Evolutionary conservation across 30 jellyfish, hydroid and myxozoan genomes (phyloP), one percentile per base, ranked within the genome.

Genomic region (Aurelia aurita): DNA sequence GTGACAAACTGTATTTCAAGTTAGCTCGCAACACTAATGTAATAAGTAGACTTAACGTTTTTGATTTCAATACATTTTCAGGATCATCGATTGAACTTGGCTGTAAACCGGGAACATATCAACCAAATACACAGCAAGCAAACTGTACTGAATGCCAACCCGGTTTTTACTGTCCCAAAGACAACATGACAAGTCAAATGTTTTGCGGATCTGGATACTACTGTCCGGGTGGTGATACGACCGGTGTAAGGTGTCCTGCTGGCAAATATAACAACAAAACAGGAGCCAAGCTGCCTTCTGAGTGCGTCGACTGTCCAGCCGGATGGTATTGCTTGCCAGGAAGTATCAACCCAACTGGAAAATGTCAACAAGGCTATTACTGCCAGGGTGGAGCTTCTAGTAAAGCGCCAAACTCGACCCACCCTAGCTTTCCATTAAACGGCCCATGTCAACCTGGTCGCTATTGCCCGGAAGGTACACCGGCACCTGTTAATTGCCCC

Each of bases 371-470:
- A 31, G 98, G 99, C 3, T 95, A 60, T 63, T 95, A 6, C 72
- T 95, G 99, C 72, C 90, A 95, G 34, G 96, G 96, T n/a, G 98
- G 92, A 11, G 89, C 99, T 0, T 27, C 90, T 12, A 72, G 91
- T 21, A 73, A 47, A 47, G 96, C 97, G 7, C 99, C 99, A 15
- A 95, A 86, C 51, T 76, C 58, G 8, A n/a, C 92, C 7, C 47
- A 62, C n/a, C 74, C 85, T 39, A 67, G 31, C 23, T 88, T 68
- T 53, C 94, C 96, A 7, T 49, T 21, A 6, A 95, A 95, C 64
- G 99, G 99, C 14, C 92, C 83, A 13, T 95, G 99, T 71, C 96
- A 96, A 5, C 74, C 89, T n/a, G 98, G 99, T 14, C 28, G 22
- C 46, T 95, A 81, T 57, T 95, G 99, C 61, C 90, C 90, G n/a